These are phyloP conservation scores for Palloptera scutellata DNA, from an alignment of 2,888 invertebrate species.

Conservation along the genomic window DNA sequence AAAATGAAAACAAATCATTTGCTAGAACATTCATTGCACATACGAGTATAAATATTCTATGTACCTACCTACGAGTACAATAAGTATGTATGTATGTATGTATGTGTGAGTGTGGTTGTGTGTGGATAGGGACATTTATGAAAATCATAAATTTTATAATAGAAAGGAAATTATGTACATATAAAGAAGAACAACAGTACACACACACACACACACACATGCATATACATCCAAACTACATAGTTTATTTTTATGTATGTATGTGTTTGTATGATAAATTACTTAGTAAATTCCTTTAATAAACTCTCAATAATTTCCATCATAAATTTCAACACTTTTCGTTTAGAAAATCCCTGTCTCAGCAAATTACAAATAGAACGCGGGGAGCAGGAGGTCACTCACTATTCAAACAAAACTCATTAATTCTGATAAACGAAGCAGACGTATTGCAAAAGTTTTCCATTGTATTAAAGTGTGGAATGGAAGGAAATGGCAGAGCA, in stretches of 20 bases:
- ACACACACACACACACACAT: conserved; percentile 10
- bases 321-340: conserved; percentile 49
- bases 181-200: conserved; percentile 13
- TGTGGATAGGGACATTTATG: conserved; percentile 47
- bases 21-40: no score
- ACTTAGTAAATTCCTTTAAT: conserved; percentile 33
- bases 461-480: no score
- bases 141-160: conserved; percentile 36
- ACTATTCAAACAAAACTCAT: neutral
- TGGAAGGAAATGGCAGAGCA: no score
- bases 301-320: conserved; percentile 38
- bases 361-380: neutral
- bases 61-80: neutral
- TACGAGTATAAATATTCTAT: no score
- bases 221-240: neutral
- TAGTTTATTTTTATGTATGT: neutral
- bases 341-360: no score
- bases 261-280: neutral
- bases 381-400: neutral
- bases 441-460: neutral
- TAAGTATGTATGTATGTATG: no score
- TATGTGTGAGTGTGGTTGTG: conserved; percentile 1
- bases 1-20: no score
- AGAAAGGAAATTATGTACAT: conserved; percentile 12
- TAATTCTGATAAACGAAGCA: conserved; percentile 17